Evolutionary conservation across 2,797 vertebrate genomes (phyloP).

Genomic region (Enteromius argenteus): DNA sequence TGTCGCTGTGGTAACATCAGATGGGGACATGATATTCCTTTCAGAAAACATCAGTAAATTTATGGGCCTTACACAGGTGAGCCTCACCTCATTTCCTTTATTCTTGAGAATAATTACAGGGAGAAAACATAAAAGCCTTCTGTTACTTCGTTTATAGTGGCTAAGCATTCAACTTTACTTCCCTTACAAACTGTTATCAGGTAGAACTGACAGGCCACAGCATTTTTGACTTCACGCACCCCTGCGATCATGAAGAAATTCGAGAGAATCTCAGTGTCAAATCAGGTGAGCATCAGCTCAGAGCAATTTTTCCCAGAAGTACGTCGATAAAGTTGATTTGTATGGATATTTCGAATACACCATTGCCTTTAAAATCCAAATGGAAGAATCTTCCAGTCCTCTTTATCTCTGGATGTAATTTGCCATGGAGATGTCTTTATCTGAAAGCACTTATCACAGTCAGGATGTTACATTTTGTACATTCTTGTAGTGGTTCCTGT

Average conservation of each 20-base stretch:
- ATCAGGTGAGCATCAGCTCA: slow-evolving; percentile 58
- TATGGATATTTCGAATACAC: neutral
- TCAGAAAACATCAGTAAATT: slow-evolving; percentile 88
- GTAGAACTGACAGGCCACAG: slow-evolving; percentile 88
- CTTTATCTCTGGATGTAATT: slow-evolving; percentile 37
- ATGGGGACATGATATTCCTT: slow-evolving; percentile 88
- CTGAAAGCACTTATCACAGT: slow-evolving; percentile 29
- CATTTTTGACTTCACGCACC: slow-evolving; percentile 90
- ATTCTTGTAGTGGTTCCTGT: slow-evolving; percentile 37
- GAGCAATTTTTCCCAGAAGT: neutral
- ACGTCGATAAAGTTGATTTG: neutral
- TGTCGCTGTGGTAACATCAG: slow-evolving; percentile 85
- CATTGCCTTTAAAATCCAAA: neutral
- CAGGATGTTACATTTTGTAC: slow-evolving; percentile 49
- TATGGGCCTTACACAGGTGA: slow-evolving; percentile 89
- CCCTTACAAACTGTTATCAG: slow-evolving; percentile 63
- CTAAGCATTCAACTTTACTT: neutral
- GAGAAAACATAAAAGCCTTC: neutral
- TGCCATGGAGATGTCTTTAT: slow-evolving; percentile 29
- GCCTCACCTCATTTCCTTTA: neutral
- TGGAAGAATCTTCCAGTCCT: neutral
- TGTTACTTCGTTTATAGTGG: neutral
- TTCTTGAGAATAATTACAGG: neutral
- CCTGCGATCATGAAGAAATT: slow-evolving; percentile 89
- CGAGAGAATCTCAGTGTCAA: slow-evolving; percentile 85